Conservation (phyloP, 2,888 invertebrate species). For the Girardia tigrina region DNA sequence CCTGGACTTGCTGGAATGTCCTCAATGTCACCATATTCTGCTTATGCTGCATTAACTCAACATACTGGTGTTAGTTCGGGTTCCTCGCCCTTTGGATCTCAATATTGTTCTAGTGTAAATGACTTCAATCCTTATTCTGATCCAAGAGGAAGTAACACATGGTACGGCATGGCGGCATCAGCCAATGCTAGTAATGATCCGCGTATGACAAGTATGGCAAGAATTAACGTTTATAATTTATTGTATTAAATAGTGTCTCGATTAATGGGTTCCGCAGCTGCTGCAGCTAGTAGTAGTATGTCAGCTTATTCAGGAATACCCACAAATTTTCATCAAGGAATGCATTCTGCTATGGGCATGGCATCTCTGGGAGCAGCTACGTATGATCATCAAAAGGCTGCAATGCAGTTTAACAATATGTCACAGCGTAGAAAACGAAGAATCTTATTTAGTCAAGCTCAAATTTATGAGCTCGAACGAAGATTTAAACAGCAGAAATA, state of each 20-base stretch:
- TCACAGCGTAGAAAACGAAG: slow-evolving; percentile 73
- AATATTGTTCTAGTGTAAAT: slow-evolving; percentile 24
- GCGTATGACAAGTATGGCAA: background rate
- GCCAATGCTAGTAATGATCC: slow-evolving; percentile 28
- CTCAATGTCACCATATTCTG: slow-evolving; percentile 26
- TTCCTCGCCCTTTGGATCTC: slow-evolving; percentile 16
- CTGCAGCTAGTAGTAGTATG: slow-evolving; percentile 28
- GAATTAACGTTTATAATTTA: background rate
- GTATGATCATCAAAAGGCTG: slow-evolving; percentile 26
- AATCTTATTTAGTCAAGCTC: slow-evolving; percentile 90
- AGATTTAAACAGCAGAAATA: slow-evolving; percentile 94
- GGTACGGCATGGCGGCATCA: slow-evolving; percentile 9
- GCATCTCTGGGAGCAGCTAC: slow-evolving; percentile 7
- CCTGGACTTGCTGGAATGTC: slow-evolving; percentile 27
- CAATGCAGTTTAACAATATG: slow-evolving; percentile 29
- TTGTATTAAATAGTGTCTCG: slow-evolving; percentile 25
- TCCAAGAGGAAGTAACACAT: slow-evolving; percentile 19
- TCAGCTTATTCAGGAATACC: slow-evolving; percentile 8
- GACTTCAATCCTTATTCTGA: slow-evolving; percentile 24
- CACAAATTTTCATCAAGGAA: background rate
- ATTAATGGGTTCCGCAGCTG: slow-evolving; percentile 29
- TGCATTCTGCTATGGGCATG: slow-evolving; percentile 6
- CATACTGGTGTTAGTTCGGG: slow-evolving; percentile 10
- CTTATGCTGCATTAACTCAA: slow-evolving; percentile 29
- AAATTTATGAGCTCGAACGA: slow-evolving; percentile 89